These are phyloP conservation scores for Columba janthina DNA, from an alignment of 2,113 vertebrate genomes.

Conservation along the genomic window DNA sequence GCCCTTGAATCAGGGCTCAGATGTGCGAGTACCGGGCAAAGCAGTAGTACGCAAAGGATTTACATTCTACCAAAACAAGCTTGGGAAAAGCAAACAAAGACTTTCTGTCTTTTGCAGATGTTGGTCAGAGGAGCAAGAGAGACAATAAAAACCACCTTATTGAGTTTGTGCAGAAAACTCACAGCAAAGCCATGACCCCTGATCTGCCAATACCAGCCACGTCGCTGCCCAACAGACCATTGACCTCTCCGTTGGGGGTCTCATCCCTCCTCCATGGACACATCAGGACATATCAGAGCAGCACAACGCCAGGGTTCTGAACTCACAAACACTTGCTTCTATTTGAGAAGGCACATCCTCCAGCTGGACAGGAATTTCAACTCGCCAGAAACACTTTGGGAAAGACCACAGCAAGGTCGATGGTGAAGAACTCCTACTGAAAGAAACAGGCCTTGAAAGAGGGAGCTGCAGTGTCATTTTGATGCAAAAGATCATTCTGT, in stretches of 20 bases:
- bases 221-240: background rate
- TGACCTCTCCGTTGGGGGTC: background rate
- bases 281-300: background rate
- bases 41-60: background rate
- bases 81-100: background rate
- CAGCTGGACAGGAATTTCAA: no score
- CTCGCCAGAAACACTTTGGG: background rate
- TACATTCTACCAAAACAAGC: background rate
- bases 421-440: background rate
- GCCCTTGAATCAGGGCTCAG: background rate
- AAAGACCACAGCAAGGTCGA: background rate
- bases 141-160: background rate
- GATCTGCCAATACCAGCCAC: rapidly evolving
- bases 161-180: background rate
- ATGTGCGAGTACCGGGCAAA: background rate
- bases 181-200: background rate
- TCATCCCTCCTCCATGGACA: background rate
- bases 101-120: background rate
- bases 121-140: background rate
- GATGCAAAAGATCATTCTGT: background rate
- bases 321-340: background rate
- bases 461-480: background rate
- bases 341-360: no score
- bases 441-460: background rate
- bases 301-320: background rate